Evolutionary conservation across 2,113 vertebrate species (phyloP), one percentile per base, ranked within the genome.

Genomic region (Rhea pennata): DNA sequence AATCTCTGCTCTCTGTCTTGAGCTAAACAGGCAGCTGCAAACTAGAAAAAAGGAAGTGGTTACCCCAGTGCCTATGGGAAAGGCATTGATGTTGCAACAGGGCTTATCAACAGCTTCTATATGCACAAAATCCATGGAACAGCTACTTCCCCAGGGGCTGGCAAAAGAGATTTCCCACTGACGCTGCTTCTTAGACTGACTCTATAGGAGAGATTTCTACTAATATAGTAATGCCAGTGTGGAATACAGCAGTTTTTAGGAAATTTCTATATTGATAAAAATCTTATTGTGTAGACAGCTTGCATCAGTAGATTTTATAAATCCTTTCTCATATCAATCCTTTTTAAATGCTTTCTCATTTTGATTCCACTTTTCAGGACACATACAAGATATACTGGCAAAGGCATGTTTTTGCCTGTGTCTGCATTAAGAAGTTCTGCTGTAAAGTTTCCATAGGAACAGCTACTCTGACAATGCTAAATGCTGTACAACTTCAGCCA

Each of bases 11-110:
- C 81, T 97, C 95, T 82, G 61, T 95, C 91, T 86, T 92, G 96
- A 97, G 95, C 93, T 96, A 78, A 95, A 87, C 71, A 96, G 96
- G 95, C 97, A 97, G 96, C 95, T 97, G 97, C 95, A 97, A 95
- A 96, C 85, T 96, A 92, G 94, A 91, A 97, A 89, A 97, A 95
- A 95, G 96, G 97, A 97, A 97, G 93, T 96, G 84, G 97, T 97
- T 97, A 94, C 84, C 91, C 95, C 94, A 88, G 3, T 88, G 90
- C 93, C 97, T 93, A 69, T 96, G 96, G 95, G 96, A 97, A 95
- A 95, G 88, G 81, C 96, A 95, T 88, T 97, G 96, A 96, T 96
- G 94, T 96, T 96, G 95, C 95, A 96, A 94, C 78, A 91, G 81
- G 27, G 92, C 96, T 97, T 97, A 97, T 97, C 96, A 97, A 95